Evolutionary conservation across 2,888 invertebrate species (phyloP).

Genomic region (Trachelus iudaicus): DNA sequence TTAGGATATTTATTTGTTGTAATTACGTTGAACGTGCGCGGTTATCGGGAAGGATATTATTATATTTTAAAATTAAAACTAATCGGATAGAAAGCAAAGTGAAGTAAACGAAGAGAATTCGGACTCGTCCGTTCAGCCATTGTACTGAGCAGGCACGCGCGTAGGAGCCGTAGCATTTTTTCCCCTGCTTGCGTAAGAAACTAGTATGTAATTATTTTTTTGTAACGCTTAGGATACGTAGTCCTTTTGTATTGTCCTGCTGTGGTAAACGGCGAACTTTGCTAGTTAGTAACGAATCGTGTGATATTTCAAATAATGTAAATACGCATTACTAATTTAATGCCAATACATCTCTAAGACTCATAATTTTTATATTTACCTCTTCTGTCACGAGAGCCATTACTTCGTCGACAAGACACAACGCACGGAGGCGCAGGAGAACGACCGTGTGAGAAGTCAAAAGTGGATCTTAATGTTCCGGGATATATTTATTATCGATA

Average conservation of each 20-base stretch:
- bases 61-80: background rate
- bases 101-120: background rate
- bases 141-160: background rate
- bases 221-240: background rate
- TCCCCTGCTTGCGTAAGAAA: background rate
- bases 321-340: background rate
- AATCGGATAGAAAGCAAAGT: background rate
- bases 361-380: background rate
- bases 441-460: background rate
- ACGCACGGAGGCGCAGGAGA: background rate
- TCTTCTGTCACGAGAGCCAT: background rate
- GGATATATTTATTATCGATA: conserved; percentile 51
- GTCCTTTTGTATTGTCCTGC: background rate
- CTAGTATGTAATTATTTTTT: background rate
- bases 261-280: background rate
- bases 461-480: conserved; percentile 28
- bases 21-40: background rate
- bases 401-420: background rate
- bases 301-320: background rate
- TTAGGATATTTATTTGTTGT: background rate
- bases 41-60: background rate
- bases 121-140: background rate
- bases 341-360: background rate
- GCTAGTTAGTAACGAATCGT: background rate
- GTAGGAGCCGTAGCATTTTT: background rate